Evolutionary conservation across 2,888 invertebrate species (phyloP), one percentile per base, ranked within the genome.

Genomic region (Chirona hameri): DNA sequence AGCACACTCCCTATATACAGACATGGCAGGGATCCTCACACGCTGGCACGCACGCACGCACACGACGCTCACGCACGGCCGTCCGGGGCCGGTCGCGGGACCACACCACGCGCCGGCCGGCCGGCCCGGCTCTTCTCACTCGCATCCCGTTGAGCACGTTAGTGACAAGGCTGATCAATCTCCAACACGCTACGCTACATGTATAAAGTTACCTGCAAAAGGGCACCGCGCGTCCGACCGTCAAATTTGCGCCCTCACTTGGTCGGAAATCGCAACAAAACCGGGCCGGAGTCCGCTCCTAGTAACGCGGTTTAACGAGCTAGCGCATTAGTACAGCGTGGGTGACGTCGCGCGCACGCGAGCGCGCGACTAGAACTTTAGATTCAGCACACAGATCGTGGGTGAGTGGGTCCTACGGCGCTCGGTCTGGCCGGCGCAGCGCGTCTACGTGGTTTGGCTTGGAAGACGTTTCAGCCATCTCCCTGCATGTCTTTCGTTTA

Each of bases 361-460:
- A n/a, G n/a, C n/a, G n/a, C n/a, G n/a, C 72, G 29, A 18, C 72
- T 31, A 31, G 31, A 72, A 72, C 31, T 3, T 31, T 72, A 31
- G 72, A 72, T 72, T 72, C 72, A 31, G n/a, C n/a, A 24, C 72
- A 14, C 72, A 72, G 72, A 72, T 72, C 29, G 2, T 31, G 15
- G 31, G 76, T 76, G 39, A 21, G 39, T 2, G 24, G 9, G 31
- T 76, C 76, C 39, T 5, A 18, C 21, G 39, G 10, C 39, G n/a
- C 0, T 15, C 14, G 1, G 12, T 7, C 21, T 31, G 4, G 21
- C 21, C 31, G 76, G 9, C 12, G n/a, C 69, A 69, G 15, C 15
- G 29, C 31, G 39, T 7, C 76, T 76, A 76, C 76, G 76, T 39
- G 76, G 76, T 76, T 76, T 76, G 76, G 76, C 76, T 76, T 76